Conservation (phyloP, 2,888 invertebrate genomes). For the Monoplex corrugatus region DNA sequence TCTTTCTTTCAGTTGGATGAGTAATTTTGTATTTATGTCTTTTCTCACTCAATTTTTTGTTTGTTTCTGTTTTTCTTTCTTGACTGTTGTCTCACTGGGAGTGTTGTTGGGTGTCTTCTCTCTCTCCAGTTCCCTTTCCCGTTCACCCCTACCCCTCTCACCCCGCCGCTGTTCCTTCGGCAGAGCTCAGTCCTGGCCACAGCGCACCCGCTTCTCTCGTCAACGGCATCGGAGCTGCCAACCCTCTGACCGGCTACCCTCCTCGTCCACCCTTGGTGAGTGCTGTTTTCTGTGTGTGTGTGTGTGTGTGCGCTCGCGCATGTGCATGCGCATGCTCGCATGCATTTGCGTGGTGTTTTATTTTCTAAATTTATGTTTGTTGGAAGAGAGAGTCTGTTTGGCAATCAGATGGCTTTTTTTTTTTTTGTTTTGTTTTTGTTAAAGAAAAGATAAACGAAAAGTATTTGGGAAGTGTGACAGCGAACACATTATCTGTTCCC, state of each 20-base stretch:
- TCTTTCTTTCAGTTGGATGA: not conserved
- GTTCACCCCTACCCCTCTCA: constrained; percentile 70
- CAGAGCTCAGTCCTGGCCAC: constrained; percentile 73
- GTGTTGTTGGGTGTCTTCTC: constrained; percentile 51
- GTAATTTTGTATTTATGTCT: not conserved
- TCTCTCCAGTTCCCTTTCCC: constrained; percentile 60
- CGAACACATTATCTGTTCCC: too few relatives aligned
- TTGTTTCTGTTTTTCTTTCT: constrained; percentile 4
- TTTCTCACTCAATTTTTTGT: not conserved
- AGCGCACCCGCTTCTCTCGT: constrained; percentile 81
- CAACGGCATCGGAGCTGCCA: constrained; percentile 82
- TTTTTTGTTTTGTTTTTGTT: too few relatives aligned
- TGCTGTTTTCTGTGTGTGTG: not conserved
- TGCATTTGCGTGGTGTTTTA: not conserved
- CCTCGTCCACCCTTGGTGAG: constrained; percentile 68
- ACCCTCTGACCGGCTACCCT: constrained; percentile 84
- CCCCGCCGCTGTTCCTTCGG: constrained; percentile 67
- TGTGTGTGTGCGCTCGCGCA: not conserved
- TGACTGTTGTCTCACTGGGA: constrained; percentile 45
- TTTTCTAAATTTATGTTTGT: too few relatives aligned
- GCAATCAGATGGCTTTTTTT: too few relatives aligned
- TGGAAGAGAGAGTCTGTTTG: too few relatives aligned
- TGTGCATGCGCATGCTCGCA: not conserved
- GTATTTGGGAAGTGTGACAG: too few relatives aligned
- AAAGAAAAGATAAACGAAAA: too few relatives aligned